Evolutionary conservation across 1,140 invertebrate genomes (phyloP), one percentile per base, ranked within the genome.

Genomic region (Gryllus bimaculatus): DNA sequence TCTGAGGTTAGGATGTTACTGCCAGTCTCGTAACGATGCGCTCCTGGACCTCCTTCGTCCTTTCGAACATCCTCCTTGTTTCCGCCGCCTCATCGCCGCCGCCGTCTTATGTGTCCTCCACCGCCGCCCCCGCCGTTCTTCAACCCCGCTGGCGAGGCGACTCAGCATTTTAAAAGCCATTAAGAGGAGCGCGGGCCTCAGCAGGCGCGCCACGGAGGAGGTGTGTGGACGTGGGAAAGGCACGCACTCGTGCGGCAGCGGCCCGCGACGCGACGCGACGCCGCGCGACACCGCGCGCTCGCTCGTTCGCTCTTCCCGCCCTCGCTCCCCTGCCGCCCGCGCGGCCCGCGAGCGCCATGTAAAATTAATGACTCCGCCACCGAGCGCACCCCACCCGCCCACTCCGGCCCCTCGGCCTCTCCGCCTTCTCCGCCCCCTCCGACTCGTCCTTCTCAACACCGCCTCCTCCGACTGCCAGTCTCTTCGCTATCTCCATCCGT

Each of bases 161-260:
- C 54, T 66, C 54, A 66, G 54, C 54, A 18, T 66, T 66, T 66
- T 66, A 66, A 66, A 66, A 66, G 54, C 54, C 54, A 66, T 66
- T 66, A 54, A 66, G 54, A 66, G 54, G 54, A 66, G 54, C 54
- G 54, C 54, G 10, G 10, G 18, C 54, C 54, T 66, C 18, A 66
- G 54, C 54, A 18, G 54, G 54, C 54, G 54, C 54, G 54, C 54
- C 18, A 2, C 18, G 10, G 18, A 18, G 10, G 54, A 66, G 10
- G 54, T 66, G 54, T 66, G 54, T 10, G 54, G 54, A 66, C 54
- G 54, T 66, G 54, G 54, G 54, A 66, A 66, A 66, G 18, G 54
- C 54, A 66, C 54, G 54, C 10, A 10, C 10, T 18, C 2, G 54
- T 7, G 18, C 18, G 54, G 18, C 54, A 3, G 26, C 26, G 26